These are phyloP conservation scores for Xylota sylvarum DNA, from an alignment of 2,888 invertebrate species.

Conservation along the genomic window DNA sequence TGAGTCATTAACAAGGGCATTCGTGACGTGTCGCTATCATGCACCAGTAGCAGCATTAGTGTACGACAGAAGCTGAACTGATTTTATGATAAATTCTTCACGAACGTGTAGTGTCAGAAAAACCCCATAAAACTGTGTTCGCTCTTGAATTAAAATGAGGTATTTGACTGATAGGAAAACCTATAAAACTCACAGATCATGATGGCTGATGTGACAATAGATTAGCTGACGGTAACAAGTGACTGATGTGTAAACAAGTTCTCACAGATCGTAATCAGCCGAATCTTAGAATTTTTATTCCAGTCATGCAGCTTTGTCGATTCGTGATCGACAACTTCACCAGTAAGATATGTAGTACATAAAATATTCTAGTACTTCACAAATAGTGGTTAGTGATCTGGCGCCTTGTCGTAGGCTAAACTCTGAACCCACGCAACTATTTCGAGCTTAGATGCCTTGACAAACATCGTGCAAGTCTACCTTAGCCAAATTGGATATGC, in stretches of 20 bases:
- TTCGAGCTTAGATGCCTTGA: neutral
- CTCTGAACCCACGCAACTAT: neutral
- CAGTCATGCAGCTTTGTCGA: neutral
- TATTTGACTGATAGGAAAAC: neutral
- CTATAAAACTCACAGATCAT: slow-evolving; percentile 1
- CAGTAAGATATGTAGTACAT: neutral
- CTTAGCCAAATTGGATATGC: slow-evolving; percentile 4
- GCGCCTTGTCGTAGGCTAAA: neutral
- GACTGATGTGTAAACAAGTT: neutral
- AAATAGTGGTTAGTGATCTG: neutral
- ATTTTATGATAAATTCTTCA: slow-evolving; percentile 12
- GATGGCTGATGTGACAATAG: neutral
- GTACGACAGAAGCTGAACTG: slow-evolving; percentile 45
- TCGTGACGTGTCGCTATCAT: slow-evolving; percentile 7
- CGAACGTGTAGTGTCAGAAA: slow-evolving; percentile 1
- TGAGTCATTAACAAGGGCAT: slow-evolving; percentile 19
- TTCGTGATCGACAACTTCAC: neutral
- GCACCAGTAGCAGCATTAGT: neutral
- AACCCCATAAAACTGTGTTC: neutral
- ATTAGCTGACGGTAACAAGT: neutral
- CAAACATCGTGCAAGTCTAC: neutral
- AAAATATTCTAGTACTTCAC: too few relatives aligned
- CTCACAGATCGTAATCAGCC: too few relatives aligned
- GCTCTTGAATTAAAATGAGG: slow-evolving; percentile 17
- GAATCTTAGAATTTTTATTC: too few relatives aligned